Base-by-base conservation (phyloP, 2,113 vertebrate genomes). In the Albula goreensis region DNA sequence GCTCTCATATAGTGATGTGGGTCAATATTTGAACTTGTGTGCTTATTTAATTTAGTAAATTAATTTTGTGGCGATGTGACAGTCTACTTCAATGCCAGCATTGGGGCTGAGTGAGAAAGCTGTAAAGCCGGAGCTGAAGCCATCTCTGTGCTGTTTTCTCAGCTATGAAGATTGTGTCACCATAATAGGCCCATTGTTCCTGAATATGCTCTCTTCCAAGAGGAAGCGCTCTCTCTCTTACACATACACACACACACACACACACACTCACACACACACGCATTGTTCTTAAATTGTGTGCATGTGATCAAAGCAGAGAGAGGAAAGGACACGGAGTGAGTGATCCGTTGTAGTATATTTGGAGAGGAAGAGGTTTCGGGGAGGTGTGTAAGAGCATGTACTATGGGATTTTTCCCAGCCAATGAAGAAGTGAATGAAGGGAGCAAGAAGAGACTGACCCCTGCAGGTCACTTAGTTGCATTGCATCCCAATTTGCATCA, bases 311-410 rank as follows among this genome's bases (percentile, higher is more conserved):
- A 90, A 91, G 89, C 50, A 2, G 19, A 80, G 70, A 85, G 83
- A 80, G 83, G 31, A 41, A 81, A 86, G 91, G 88, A 89, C 91
- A 83, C 88, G 91, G 92, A 88, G 86, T 88, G 78, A 90, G 88
- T 92, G 87, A 93, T 92, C 89, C 83, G 86, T 89, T 41, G 53
- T 89, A 90, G 91, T 92, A 88, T 88, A 89, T 89, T 56, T 91
- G 89, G 91, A 85, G 81, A 89, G 66, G 63, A 85, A 89, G 86
- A 88, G 82, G 85, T 86, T 41, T 56, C 19, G 84, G 87, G 80
- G 53, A 83, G 85, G 22, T 81, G 48, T 85, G 49, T 49, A 31
- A 78, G 31, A 57, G 12, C 79, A 84, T 19, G 82, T 81, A 85
- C 78, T 57, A 81, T 83, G 2, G 7, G 70, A 17, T 41, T 25